Evolutionary conservation across 2,113 vertebrate species (phyloP), one percentile per base, ranked within the genome.

Genomic region (Leptosomus discolor): DNA sequence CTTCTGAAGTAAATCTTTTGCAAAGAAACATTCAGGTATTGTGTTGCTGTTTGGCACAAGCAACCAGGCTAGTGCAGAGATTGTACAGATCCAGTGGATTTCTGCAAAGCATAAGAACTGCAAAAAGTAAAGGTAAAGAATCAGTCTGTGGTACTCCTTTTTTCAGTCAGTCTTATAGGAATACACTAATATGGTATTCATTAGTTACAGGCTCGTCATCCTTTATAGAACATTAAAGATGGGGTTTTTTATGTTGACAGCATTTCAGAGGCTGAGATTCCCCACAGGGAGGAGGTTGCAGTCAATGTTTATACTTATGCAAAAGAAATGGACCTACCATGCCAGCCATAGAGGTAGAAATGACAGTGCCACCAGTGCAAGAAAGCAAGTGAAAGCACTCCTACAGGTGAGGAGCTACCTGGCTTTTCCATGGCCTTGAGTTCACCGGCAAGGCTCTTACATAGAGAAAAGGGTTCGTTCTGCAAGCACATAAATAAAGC

Each of bases 131-230:
- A 39, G 12, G 7, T 8, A 37, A 73, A 76, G 16, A 56, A 50
- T 32, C 22, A 13, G 12, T 32, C 41, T 75, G n/a, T 5, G 21
- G 14, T 29, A 1, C 17, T 68, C 8, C 8, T 73, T 15, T 23
- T 21, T 46, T 41, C 18, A 63, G 6, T 24, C 30, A 75, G 22
- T 11, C 39, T 36, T 32, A 12, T 5, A 67, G 46, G 32, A 91
- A 70, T 7, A 27, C 2, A 4, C 4, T 67, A 36, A 12, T 12
- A 11, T 0, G 0, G 32, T 18, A 32, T 2, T 39, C 18, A 63
- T 27, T 29, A 46, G 12, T 24, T 30, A 45, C 8, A 7, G 50
- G 29, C n/a, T 50, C 30, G 27, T n/a, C 34, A 54, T 41, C 51
- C 37, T 71, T 71, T 48, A 34, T 4, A 36, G 64, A 82, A 54